These are phyloP conservation scores for Heliconius nattereri DNA, from an alignment of 1,140 invertebrate genomes.

Conservation along the genomic window DNA sequence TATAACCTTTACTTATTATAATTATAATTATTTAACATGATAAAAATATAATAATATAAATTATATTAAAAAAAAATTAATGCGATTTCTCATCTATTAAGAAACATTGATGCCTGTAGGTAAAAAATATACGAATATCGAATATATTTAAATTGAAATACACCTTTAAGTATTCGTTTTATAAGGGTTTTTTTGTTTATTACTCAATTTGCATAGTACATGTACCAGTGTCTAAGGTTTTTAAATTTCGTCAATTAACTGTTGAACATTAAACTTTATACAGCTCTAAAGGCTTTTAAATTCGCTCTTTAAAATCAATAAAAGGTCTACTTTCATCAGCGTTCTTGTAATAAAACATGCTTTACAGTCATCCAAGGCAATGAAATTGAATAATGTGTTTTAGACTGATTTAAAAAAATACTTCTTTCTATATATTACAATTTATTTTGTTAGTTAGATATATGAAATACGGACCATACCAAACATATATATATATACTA, in stretches of 20 bases:
- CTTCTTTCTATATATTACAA: neutral
- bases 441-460: neutral
- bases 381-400: constrained; percentile 66
- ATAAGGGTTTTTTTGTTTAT: constrained; percentile 5
- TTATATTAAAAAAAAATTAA: too few species aligned
- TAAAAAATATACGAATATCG: too few species aligned
- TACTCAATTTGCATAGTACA: constrained; percentile 12
- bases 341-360: constrained; percentile 72
- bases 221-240: constrained; percentile 17
- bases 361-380: constrained; percentile 71
- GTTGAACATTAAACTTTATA: constrained; percentile 54
- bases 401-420: constrained; percentile 17
- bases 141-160: constrained; percentile 3
- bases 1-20: too few species aligned
- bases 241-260: constrained; percentile 43
- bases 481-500: too few species aligned
- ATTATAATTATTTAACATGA: too few species aligned
- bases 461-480: neutral
- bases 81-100: too few species aligned
- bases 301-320: constrained; percentile 75
- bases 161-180: neutral
- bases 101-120: too few species aligned
- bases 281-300: constrained; percentile 71
- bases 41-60: neutral
- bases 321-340: constrained; percentile 75